Conservation (phyloP, 2,113 vertebrate genomes). For the Leptobrachium leishanense region DNA sequence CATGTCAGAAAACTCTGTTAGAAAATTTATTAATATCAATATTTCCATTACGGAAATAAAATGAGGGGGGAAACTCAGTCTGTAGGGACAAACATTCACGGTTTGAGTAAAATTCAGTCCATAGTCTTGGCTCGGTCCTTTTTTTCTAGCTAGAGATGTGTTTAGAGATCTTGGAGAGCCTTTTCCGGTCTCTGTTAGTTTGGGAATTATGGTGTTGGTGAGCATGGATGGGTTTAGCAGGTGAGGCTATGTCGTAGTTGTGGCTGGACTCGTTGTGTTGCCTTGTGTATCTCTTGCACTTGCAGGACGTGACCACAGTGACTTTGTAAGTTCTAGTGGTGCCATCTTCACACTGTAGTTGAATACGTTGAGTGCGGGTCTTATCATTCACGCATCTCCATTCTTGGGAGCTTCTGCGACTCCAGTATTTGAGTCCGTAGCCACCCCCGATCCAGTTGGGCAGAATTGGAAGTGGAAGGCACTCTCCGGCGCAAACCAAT, state of each 20-base stretch:
- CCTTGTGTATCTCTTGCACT: conserved; percentile 87
- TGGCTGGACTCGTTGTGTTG: conserved; percentile 88
- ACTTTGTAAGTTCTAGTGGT: conserved; percentile 92
- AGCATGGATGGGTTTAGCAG: conserved; percentile 76
- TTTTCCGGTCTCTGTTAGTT: conserved; percentile 75
- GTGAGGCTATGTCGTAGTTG: conserved; percentile 78
- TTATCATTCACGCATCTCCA: conserved; percentile 94
- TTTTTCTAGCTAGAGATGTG: conserved; percentile 79
- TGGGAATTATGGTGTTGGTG: conserved; percentile 71
- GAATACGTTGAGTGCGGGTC: conserved; percentile 86
- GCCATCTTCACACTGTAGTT: conserved; percentile 87
- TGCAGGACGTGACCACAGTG: conserved; percentile 90
- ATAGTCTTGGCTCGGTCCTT: conserved; percentile 5
- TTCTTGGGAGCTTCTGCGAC: conserved; percentile 79
- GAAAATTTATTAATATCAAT: background rate
- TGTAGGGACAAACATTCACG: conserved; percentile 61
- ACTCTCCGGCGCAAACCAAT: conserved; percentile 92
- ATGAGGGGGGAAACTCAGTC: conserved; percentile 66
- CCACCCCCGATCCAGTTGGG: conserved; percentile 93
- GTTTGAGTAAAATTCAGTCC: conserved; percentile 49
- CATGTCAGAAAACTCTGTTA: background rate
- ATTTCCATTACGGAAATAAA: conserved; percentile 61
- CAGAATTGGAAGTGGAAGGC: conserved; percentile 84
- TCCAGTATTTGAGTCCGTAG: conserved; percentile 84
- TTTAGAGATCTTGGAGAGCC: conserved; percentile 76